Conservation (phyloP, 2,797 vertebrate genomes). For the Characodon lateralis region DNA sequence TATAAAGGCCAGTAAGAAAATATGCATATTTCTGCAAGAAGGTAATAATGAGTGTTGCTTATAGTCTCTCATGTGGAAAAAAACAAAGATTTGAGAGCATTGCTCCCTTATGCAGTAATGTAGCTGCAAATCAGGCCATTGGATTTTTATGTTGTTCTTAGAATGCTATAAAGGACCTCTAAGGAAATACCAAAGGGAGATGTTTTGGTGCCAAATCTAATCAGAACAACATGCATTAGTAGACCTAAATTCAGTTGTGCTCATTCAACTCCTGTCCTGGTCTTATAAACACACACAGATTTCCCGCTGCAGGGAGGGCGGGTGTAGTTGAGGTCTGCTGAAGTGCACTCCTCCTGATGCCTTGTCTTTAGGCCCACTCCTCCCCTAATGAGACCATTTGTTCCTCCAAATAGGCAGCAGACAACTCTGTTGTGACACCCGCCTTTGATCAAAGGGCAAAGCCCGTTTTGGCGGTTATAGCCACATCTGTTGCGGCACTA, state of each 20-base stretch:
- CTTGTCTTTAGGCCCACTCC: conserved; percentile 31
- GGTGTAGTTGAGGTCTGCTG: conserved; percentile 26
- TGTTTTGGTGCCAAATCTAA: conserved; percentile 66
- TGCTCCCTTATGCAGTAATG: conserved; percentile 13
- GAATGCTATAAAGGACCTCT: conserved; percentile 53
- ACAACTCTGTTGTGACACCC: conserved; percentile 47
- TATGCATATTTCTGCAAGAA: conserved; percentile 31
- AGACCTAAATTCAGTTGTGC: conserved; percentile 54
- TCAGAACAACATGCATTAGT: conserved; percentile 42
- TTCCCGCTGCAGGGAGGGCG: conserved; percentile 33
- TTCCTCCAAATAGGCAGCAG: conserved; percentile 54
- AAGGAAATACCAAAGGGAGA: conserved; percentile 52
- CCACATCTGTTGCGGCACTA: conserved; percentile 64
- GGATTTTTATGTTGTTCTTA: conserved; percentile 39
- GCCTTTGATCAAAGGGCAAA: conserved; percentile 64
- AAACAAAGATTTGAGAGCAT: conserved; percentile 11
- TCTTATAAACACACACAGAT: conserved; percentile 41
- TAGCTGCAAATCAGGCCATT: conserved; percentile 24
- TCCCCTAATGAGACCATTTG: conserved; percentile 63
- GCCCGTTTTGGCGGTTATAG: conserved; percentile 63
- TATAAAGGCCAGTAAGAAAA: neutral
- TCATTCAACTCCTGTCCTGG: conserved; percentile 37
- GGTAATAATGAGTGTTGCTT: conserved; percentile 39
- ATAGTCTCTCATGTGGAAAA: conserved; percentile 7
- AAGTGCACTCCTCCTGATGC: conserved; percentile 23